Base-by-base conservation (phyloP, 2,888 invertebrate species). In the Hylaea fasciaria region DNA sequence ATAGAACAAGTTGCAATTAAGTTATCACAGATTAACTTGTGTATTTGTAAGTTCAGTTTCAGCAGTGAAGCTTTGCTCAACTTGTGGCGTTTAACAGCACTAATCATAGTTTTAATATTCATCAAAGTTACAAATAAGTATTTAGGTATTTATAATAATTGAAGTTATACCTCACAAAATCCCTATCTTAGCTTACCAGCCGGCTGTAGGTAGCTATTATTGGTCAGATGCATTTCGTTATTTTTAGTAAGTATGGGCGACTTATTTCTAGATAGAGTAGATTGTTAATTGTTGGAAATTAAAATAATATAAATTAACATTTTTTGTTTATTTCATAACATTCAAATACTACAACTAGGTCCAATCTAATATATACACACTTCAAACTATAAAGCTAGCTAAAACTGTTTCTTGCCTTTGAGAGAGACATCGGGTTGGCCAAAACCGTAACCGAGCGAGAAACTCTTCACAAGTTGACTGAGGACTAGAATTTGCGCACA, bases 401-500 rank as follows among this genome's bases (percentile, higher is more conserved):
- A 59, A 44, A n/a, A 10, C 28, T 17, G 50, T 50, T 61, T 52
- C 22, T 62, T 62, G 0, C 10, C 12, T 13, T 45, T 46, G 12
- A 37, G 9, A 2, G 50, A 39, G 46, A 64, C 44, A 35, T 65
- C 59, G 5, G 66, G 57, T 58, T 73, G 62, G 0, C 89, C 89
- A 59, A 91, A 91, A 9, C 82, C 84, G 57, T 83, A 80, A 11
- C 78, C 81, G 7, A 87, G 85, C 0, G 69, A 72, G 54, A 92
- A 94, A 67, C 79, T 75, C 60, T 83, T 85, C 14, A 95, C 91
- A 40, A 95, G 78, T 69, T 94, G 92, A 14, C 89, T 90, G 66
- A 96, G 84, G 56, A 96, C 88, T 68, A 94, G 95, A 57, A 97
- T 93, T 85, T 99, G 98, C 10, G 95, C 94, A 70, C 94, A 87